A percentile compares a stretch with the other conserved stretches of the same genome.
phyloP scores from a whole-genome alignment of 2,888 invertebrate genomes.

The Noctuana brunneofusca region DNA sequence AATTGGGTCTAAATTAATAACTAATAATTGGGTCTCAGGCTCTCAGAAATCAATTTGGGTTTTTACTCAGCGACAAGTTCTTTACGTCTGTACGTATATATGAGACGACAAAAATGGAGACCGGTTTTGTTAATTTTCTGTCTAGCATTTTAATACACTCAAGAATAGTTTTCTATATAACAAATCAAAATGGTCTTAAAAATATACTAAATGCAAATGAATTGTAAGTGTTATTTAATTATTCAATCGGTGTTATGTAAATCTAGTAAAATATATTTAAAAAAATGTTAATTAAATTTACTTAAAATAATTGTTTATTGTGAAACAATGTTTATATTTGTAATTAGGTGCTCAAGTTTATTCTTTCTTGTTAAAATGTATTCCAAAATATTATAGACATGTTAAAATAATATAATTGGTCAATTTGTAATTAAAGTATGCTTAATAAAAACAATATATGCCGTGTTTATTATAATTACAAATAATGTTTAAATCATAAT shows the following conservation, averaged over 20 bases:
- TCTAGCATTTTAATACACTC: too few species aligned
- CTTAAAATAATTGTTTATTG: neutral
- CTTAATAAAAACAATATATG: neutral
- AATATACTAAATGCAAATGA: too few species aligned
- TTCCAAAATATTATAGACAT: neutral
- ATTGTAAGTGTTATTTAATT: neutral
- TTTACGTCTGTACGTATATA: too few species aligned
- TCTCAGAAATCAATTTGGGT: too few species aligned
- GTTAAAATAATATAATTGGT: neutral
- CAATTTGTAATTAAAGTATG: neutral
- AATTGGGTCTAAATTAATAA: too few species aligned
- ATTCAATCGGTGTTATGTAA: neutral
- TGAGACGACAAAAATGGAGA: too few species aligned
- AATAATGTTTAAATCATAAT: neutral
- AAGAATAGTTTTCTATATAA: too few species aligned
- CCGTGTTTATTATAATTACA: neutral
- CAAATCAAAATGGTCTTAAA: too few species aligned
- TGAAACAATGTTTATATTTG: neutral
- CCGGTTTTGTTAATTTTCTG: too few species aligned
- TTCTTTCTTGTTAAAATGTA: neutral
- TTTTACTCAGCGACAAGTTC: too few species aligned
- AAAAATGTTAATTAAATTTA: neutral
- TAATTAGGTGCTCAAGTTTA: constrained; percentile 2
- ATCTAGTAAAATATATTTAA: neutral
- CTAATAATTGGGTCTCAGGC: too few species aligned